phyloP scores from a whole-genome alignment of 1,140 invertebrate genomes.

The Spodoptera litura region DNA sequence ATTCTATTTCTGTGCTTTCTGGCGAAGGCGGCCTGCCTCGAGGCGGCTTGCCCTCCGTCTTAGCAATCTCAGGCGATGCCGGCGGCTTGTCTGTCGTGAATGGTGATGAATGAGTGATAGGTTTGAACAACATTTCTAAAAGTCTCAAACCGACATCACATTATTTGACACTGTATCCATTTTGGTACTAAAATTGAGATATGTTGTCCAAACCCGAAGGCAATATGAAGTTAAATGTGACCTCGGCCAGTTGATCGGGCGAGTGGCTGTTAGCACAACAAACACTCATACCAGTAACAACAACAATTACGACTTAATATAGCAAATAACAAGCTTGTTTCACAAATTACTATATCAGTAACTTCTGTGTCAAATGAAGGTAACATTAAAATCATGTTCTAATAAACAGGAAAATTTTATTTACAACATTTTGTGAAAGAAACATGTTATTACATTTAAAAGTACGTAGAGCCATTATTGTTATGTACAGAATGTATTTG shows the following conservation, averaged over 20 bases:
- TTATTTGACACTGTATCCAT: neutral
- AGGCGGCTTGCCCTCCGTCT: conserved; percentile 82
- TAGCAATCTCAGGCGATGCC: conserved; percentile 87
- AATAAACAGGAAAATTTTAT: no score
- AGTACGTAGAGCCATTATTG: no score
- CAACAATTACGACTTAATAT: neutral
- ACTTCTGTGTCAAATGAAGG: no score
- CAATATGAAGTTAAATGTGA: conserved; percentile 29
- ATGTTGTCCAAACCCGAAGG: conserved; percentile 29
- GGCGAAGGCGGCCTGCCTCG: conserved; percentile 74
- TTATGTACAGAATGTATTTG: no score
- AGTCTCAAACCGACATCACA: neutral
- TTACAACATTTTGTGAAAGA: no score
- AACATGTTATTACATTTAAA: no score
- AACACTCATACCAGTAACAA: neutral
- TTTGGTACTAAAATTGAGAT: neutral
- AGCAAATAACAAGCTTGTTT: neutral
- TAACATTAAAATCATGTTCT: no score
- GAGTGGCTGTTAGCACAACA: conserved; percentile 25
- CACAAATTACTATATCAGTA: neutral
- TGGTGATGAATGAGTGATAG: conserved; percentile 34
- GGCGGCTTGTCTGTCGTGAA: conserved; percentile 81
- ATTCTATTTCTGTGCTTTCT: conserved; percentile 59
- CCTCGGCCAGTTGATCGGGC: conserved; percentile 14
- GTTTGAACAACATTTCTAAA: conserved; percentile 41